Base-by-base conservation (phyloP, 2,113 vertebrate genomes). In the Genyomyrus donnyi region DNA sequence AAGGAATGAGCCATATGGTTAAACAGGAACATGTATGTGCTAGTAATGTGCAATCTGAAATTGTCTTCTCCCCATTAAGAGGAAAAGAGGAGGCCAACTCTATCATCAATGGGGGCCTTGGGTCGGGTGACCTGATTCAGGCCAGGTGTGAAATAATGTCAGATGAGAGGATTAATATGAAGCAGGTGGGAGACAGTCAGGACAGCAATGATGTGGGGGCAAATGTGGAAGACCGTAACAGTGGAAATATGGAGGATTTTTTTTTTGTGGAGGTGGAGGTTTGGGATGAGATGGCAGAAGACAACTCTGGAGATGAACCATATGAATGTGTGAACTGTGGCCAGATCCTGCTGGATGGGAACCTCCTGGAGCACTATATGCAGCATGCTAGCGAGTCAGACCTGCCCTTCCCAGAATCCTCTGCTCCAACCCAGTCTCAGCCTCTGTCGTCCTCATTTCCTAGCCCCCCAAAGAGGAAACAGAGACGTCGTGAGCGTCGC, bases 241-340 rank as follows among this genome's bases (percentile, higher is more conserved):
- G 74, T 1, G 49, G 58, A 48, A 45, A 88, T 10, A 42, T 45
- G 15, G 19, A 11, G 19, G 58, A 8, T 53, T 83, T 83, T 53
- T 24, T 80, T n/a, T 87, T 31, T 5, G 85, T 91, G 83, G 89
- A 87, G 31, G 88, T 89, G 66, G 91, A 91, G 86, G 87, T 91
- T 1, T 42, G 52, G 31, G 89, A 87, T n/a, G 89, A 90, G 15
- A 88, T 74, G 35, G 42, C 10, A 4, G 11, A 90, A 10, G 77
- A 85, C 5, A 74, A 91, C 83, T 66, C 11, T 31, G 91, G 89
- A 11, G 90, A 88, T 53, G 91, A 91, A 46, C 91, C 91, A 27
- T 91, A 92, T 27, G 91, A 93, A 86, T 93, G 93, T 56, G 53
- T 93, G 35, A 91, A 56, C 58, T 93, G 92, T 89, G 93, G 93